Base-by-base conservation (phyloP, 23 tunicate species). In the Styela clava region DNA sequence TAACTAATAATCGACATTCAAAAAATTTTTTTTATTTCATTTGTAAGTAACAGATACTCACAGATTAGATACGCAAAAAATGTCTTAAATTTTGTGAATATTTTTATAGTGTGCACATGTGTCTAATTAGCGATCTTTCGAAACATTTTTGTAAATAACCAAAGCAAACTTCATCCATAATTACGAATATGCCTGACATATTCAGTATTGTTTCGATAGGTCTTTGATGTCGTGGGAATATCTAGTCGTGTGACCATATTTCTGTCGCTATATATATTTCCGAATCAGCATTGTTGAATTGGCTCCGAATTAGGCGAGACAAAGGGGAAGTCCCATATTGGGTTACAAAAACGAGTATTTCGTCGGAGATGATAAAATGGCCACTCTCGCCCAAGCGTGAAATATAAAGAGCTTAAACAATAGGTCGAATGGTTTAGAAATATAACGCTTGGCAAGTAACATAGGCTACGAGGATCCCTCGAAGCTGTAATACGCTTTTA, bases 401-500 rank as follows among this genome's bases (percentile, higher is more conserved):
- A n/a, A n/a, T n/a, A n/a, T n/a, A n/a, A n/a, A n/a, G n/a, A n/a
- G n/a, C n/a, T n/a, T n/a, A n/a, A n/a, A n/a, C n/a, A n/a, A n/a
- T n/a, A n/a, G n/a, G n/a, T n/a, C n/a, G n/a, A n/a, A n/a, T n/a
- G n/a, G n/a, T n/a, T n/a, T n/a, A n/a, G n/a, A n/a, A n/a, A n/a
- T n/a, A n/a, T 44, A 44, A 44, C 56, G 9, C 9, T 44, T 44
- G 56, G 56, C 56, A 44, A 44, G 12, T 12, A 44, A 44, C 7
- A 44, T 44, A 44, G 9, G 7, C 56, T 44, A 12, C 56, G 56
- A 12, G 9, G 56, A 5, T 9, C 35, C 77, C 77, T 71, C 77
- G 77, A 71, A 71, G 27, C 34, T 35, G 9, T 34, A 32, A 71
- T 31, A 22, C 77, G 32, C 77, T 71, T 34, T 71, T 71, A 34